phyloP scores from a whole-genome alignment of 2,113 vertebrate species.

The Zapus hudsonius region DNA sequence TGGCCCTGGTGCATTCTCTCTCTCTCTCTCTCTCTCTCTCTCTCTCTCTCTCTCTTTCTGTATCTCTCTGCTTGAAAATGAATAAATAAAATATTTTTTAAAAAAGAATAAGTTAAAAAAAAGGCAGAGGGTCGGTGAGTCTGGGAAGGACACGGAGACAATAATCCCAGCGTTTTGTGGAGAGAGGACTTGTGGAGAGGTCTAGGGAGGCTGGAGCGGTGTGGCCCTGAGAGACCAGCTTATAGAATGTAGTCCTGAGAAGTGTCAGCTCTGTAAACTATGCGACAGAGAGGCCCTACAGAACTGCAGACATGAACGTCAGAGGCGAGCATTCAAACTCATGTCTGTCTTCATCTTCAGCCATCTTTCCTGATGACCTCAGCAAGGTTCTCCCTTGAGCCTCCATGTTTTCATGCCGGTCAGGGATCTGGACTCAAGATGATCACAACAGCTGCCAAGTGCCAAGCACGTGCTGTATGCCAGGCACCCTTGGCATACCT shows the following conservation, averaged over 20 bases:
- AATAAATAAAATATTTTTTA: too few species aligned
- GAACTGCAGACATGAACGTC: not conserved
- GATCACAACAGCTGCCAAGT: not conserved
- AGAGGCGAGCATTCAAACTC: not conserved
- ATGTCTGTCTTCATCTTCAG: not conserved
- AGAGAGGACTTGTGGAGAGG: not conserved
- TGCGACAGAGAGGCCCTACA: fast-evolving
- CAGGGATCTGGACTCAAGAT: not conserved
- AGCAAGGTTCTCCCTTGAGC: not conserved
- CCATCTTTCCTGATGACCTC: not conserved
- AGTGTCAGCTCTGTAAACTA: not conserved
- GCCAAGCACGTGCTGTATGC: not conserved
- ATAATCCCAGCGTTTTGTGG: not conserved
- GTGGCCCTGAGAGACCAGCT: not conserved
- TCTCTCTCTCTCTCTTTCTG: too few species aligned
- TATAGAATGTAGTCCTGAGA: not conserved
- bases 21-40: too few species aligned
- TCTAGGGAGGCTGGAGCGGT: fast-evolving
- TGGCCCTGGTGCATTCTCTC: too few species aligned
- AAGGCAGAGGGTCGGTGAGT: not conserved
- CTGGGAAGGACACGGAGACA: not conserved
- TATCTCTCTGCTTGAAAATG: too few species aligned
- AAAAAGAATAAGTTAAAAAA: not conserved
- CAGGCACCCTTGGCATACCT: not conserved
- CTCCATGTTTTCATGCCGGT: not conserved